These are phyloP conservation scores for Temnothorax nylanderi DNA, from an alignment of 1,140 invertebrate genomes.

Conservation along the genomic window DNA sequence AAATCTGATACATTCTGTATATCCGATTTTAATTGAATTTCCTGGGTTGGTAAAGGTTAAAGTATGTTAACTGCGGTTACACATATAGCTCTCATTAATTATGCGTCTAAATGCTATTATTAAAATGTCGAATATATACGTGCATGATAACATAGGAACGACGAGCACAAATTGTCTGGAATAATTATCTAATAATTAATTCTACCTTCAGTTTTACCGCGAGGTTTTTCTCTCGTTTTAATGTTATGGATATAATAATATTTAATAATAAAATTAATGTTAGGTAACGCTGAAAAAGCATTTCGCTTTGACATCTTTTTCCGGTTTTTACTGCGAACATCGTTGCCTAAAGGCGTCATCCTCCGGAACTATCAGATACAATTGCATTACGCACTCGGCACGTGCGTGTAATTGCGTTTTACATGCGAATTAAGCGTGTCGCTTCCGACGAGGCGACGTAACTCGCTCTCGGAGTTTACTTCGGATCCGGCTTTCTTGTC, in stretches of 20 bases:
- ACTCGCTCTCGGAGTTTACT: neutral
- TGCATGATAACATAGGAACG: neutral
- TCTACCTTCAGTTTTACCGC: neutral
- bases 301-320: neutral
- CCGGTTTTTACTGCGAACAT: neutral
- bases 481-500: slow-evolving; percentile 1
- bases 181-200: slow-evolving; percentile 23
- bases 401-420: slow-evolving; percentile 45
- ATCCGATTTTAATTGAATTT: slow-evolving; percentile 20
- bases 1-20: neutral
- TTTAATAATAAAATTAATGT: neutral
- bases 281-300: neutral
- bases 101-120: slow-evolving; percentile 8
- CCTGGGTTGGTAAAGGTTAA: slow-evolving; percentile 11
- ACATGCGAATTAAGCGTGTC: slow-evolving; percentile 32
- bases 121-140: neutral
- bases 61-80: slow-evolving; percentile 11
- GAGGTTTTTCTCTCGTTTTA: neutral
- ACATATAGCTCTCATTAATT: slow-evolving; percentile 22
- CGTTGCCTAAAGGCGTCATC: neutral
- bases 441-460: neutral
- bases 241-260: neutral
- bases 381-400: slow-evolving; percentile 25
- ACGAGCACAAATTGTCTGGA: neutral
- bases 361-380: neutral